Conservation (phyloP, 2,113 vertebrate species). For the Corynorhinus townsendii region DNA sequence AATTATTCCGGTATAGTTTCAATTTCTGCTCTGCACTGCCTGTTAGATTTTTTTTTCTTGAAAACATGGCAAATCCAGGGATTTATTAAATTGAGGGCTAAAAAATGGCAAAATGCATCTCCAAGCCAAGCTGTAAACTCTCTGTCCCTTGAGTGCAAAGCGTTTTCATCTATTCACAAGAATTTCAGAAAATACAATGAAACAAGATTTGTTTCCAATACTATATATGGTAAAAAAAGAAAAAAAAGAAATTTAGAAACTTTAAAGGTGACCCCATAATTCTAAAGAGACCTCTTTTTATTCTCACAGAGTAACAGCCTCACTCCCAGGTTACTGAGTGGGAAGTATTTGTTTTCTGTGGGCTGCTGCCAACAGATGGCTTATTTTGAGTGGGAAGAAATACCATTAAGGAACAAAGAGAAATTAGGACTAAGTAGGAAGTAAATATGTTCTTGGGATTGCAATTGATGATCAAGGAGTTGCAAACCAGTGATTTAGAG, state of each 20-base stretch:
- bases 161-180: not conserved
- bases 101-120: not conserved
- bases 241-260: not conserved
- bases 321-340: constrained; percentile 27
- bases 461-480: constrained; percentile 66
- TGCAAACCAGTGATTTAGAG: constrained; percentile 66
- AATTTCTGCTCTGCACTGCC: not conserved
- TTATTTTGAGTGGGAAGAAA: constrained; percentile 64
- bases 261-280: constrained; percentile 24
- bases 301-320: not conserved
- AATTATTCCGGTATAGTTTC: not conserved
- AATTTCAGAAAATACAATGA: constrained; percentile 23
- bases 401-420: constrained; percentile 68
- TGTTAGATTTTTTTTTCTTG: not conserved
- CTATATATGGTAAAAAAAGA: not conserved
- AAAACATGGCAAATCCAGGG: not conserved
- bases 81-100: constrained; percentile 33
- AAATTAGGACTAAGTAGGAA: constrained; percentile 63
- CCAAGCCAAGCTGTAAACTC: not conserved
- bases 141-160: not conserved
- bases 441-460: constrained; percentile 73
- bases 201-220: constrained; percentile 11
- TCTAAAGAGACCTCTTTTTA: constrained; percentile 12
- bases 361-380: constrained; percentile 61
- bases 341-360: constrained; percentile 37